Base-by-base conservation (phyloP, 2,113 vertebrate species). In the Garra rufa region DNA sequence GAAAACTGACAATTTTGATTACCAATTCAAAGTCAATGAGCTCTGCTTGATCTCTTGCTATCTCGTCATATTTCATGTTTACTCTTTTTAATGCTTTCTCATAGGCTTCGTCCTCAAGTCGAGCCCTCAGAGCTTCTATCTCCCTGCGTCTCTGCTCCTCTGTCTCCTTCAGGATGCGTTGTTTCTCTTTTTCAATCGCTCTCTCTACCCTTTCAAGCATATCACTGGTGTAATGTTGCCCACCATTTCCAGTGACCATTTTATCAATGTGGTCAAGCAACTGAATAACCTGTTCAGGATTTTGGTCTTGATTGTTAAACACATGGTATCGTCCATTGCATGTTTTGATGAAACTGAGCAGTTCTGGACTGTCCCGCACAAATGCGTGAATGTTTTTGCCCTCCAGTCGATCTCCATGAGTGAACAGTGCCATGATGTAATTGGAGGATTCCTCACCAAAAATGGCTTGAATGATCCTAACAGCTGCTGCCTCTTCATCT, bases 401-500 rank as follows among this genome's bases (percentile, higher is more conserved):
- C 44, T 82, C 7, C 34, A 82, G 74, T 14, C 4, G 8, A 44
- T 89, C 88, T 57, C 76, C 88, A 38, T 83, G 61, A 21, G 88
- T 89, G 65, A 89, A 87, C 10, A 89, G 55, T 14, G 77, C 57
- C 71, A 89, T 82, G 2, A 48, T 69, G 82, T 87, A 84, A 4
- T 14, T 65, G 15, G 28, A 26, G 14, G 84, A 8, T 30, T 57
- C 41, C 59, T 79, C 15, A 6, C 86, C 88, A 83, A 88, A 89
- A 11, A 63, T 61, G 1, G 57, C 1, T 67, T 86, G 82, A 28
- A 88, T 85, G 21, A 86, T 34, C 28, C 30, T 59, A 28, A 88
- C 77, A 26, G 86, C 52, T 24, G 83, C 21, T 65, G 43, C 17
- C 11, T 88, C 86, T 48, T 88, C 82, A 11, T 85, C 19, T 13